Percentiles rank a stretch among this genome's conserved stretches.
These are phyloP conservation scores for Sarcophilus harrisii DNA, from an alignment of 2,797 vertebrate species.

Conservation along the genomic window DNA sequence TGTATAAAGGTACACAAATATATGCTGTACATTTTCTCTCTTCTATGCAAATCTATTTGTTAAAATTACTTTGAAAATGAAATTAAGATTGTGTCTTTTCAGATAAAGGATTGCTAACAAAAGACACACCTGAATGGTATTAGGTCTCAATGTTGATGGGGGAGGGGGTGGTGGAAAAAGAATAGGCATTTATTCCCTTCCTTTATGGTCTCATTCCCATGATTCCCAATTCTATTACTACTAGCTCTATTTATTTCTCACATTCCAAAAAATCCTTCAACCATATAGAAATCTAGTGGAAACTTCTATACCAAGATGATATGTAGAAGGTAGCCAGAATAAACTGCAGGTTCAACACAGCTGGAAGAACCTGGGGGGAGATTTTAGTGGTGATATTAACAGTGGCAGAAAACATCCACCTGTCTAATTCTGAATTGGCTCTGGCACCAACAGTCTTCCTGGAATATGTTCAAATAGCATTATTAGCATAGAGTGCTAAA, in stretches of 20 bases:
- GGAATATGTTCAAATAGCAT: slow-evolving; percentile 64
- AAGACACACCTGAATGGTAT: background rate
- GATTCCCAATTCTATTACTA: background rate
- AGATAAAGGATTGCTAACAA: background rate
- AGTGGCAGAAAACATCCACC: slow-evolving; percentile 59
- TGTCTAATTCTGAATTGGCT: slow-evolving; percentile 63
- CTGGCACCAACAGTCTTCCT: slow-evolving; percentile 67
- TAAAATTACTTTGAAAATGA: background rate
- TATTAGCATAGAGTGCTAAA: slow-evolving; percentile 63
- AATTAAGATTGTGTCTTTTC: background rate
- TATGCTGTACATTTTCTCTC: background rate
- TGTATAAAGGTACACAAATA: background rate
- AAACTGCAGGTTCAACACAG: slow-evolving; percentile 47
- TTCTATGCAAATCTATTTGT: background rate
- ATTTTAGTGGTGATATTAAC: slow-evolving; percentile 27
- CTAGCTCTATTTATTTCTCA: background rate
- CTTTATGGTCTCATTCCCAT: background rate
- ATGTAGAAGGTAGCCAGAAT: slow-evolving; percentile 28
- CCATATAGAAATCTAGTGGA: background rate
- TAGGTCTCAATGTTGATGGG: background rate
- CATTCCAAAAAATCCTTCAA: background rate
- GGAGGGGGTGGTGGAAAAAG: background rate
- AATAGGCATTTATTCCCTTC: background rate
- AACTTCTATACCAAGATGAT: background rate
- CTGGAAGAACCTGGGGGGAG: slow-evolving; percentile 19